Evolutionary conservation across 1,140 invertebrate genomes (phyloP).

Genomic region (Sycobia sp.): DNA sequence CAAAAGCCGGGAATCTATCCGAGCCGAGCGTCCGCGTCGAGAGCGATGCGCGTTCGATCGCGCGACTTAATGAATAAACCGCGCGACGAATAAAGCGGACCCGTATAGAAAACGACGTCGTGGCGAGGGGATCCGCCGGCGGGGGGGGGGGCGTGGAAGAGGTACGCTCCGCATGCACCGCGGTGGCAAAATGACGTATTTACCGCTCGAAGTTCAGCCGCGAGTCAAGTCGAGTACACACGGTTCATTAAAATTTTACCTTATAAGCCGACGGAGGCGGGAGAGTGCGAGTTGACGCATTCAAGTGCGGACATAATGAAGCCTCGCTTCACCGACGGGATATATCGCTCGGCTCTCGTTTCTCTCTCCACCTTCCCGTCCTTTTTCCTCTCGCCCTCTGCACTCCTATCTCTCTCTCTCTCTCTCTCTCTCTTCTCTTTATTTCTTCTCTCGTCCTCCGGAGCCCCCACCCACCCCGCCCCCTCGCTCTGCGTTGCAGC

Average conservation of each 20-base stretch:
- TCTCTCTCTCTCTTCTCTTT: no score
- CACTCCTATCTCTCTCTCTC: no score
- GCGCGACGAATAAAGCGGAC: slow-evolving; percentile 22
- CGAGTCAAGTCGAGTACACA: slow-evolving; percentile 42
- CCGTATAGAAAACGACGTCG: slow-evolving; percentile 12
- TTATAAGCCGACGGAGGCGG: slow-evolving; percentile 47
- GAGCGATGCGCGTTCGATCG: slow-evolving; percentile 56
- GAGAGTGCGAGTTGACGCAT: slow-evolving; percentile 45
- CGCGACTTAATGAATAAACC: slow-evolving; percentile 47
- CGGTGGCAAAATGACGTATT: slow-evolving; percentile 57
- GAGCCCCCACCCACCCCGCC: no score
- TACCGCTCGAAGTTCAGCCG: slow-evolving; percentile 47
- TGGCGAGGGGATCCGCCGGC: neutral
- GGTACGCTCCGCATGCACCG: slow-evolving; percentile 27
- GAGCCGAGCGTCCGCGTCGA: slow-evolving; percentile 8
- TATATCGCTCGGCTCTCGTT: slow-evolving; percentile 41
- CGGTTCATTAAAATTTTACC: slow-evolving; percentile 60
- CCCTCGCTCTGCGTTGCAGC: no score
- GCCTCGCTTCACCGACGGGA: slow-evolving; percentile 49
- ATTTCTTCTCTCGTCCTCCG: no score
- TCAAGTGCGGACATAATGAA: slow-evolving; percentile 54
- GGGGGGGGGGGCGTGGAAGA: neutral
- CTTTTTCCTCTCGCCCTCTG: no score
- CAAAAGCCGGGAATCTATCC: slow-evolving; percentile 14
- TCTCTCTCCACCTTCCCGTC: slow-evolving; percentile 26